Base-by-base conservation (phyloP, 2,888 invertebrate species). In the Tachystola acroxantha region DNA sequence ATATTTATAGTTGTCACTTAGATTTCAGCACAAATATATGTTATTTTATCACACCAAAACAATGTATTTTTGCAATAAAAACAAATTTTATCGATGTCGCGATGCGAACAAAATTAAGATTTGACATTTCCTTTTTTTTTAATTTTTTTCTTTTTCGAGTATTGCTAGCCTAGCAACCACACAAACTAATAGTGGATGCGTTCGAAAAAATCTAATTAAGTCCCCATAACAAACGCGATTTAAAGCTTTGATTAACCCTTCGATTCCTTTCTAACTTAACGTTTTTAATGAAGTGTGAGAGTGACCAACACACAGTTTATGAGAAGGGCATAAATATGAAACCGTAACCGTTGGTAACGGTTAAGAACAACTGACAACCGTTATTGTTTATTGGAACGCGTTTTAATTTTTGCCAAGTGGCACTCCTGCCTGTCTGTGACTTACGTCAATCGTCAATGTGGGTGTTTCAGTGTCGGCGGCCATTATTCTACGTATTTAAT, bases 401-500 rank as follows among this genome's bases (percentile, higher is more conserved):
- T 53, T 25, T 67, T 61, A 67, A 65, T 69, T 65, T 78, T 71
- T 81, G 85, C 84, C 85, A 86, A 78, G 85, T 86, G 85, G 84
- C 85, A 82, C 81, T 81, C 76, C 82, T 82, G 79, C 69, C 66
- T n/a, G n/a, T n/a, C n/a, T n/a, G 64, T 66, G 75, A 77, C 80
- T 80, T 85, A 85, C 84, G 85, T 85, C 85, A 85, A 68, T 72
- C 84, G 85, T 85, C 85, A 85, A 68, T 72, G 85, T 84, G 81
- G 80, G 85, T 84, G 81, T 82, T 79, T 80, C 80, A 63, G 64
- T 65, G 56, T 72, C 74, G 82, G 82, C 85, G 71, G 85, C 85
- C 85, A 85, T 86, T 85, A 79, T 76, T 78, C 81, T 85, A 80
- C 85, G 82, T 84, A 77, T n/a, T n/a, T 71, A 77, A 73, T 70